phyloP scores from a whole-genome alignment of 2,113 vertebrate species.

The Saguinus midas region DNA sequence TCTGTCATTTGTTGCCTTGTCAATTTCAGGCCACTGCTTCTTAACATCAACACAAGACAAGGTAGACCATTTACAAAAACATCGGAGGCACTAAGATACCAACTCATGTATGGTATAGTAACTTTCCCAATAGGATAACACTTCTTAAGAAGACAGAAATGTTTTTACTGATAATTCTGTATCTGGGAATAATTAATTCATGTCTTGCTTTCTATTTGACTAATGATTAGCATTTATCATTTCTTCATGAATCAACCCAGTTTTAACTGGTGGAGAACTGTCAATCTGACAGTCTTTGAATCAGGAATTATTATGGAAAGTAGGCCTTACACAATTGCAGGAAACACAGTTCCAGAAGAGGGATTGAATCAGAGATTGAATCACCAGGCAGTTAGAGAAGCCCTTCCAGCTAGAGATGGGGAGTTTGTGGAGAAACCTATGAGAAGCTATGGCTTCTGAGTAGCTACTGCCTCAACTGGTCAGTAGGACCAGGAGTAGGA shows the following conservation, averaged over 20 bases:
- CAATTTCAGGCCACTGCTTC: neutral
- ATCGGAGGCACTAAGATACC: neutral
- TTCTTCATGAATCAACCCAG: neutral
- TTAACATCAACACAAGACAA: neutral
- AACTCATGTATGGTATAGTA: neutral
- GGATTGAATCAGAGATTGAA: neutral
- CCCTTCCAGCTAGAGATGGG: neutral
- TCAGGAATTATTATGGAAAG: neutral
- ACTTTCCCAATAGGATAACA: neutral
- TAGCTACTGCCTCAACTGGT: neutral
- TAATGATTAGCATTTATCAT: neutral
- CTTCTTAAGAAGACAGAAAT: neutral
- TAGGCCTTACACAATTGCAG: neutral
- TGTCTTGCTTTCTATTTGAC: neutral
- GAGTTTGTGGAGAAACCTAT: neutral
- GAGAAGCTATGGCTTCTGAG: neutral
- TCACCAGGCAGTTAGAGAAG: neutral
- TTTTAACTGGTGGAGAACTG: neutral
- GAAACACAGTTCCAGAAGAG: neutral
- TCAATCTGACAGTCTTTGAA: neutral
- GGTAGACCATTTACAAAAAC: neutral
- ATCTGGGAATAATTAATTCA: neutral
- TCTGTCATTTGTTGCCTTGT: neutral
- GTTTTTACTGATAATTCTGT: neutral
- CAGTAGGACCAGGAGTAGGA: neutral